Evolutionary conservation across 35 echinoderm and acorn worm genomes (phyloP).

Genomic region (Anneissia japonica): DNA sequence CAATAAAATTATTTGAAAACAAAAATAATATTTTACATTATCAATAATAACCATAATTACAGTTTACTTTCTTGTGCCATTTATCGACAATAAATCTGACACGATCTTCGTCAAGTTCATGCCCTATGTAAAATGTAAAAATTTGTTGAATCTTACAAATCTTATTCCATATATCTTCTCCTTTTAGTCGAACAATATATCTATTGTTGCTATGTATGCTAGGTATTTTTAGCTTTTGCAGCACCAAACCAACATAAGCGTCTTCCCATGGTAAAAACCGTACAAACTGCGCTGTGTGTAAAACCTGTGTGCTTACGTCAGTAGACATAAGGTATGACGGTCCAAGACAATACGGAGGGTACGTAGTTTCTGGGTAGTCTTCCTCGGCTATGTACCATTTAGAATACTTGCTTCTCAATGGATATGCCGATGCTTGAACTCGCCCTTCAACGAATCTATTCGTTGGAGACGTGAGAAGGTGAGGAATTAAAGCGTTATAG

Average conservation of each 20-base stretch:
- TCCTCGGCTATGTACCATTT: constrained; percentile 51
- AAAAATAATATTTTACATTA: too few relatives aligned
- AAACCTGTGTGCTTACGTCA: constrained; percentile 20
- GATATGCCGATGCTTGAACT: background rate
- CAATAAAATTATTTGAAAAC: too few relatives aligned
- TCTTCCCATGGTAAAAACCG: constrained; percentile 45
- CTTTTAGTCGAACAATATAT: too few relatives aligned
- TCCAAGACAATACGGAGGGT: constrained; percentile 32
- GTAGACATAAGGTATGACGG: constrained; percentile 29
- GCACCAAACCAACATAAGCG: constrained; percentile 35
- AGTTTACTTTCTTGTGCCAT: too few relatives aligned
- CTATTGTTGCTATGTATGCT: too few relatives aligned
- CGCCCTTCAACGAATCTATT: constrained; percentile 2
- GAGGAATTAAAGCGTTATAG: background rate
- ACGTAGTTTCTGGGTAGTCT: constrained; percentile 30
- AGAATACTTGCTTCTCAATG: constrained; percentile 1
- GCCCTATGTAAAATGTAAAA: too few relatives aligned
- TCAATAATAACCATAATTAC: too few relatives aligned
- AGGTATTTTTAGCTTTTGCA: constrained; percentile 1
- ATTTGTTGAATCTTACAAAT: too few relatives aligned
- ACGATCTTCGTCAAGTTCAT: too few relatives aligned
- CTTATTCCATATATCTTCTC: too few relatives aligned
- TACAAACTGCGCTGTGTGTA: constrained; percentile 6
- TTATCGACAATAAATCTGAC: too few relatives aligned
- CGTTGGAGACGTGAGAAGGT: background rate